Percentiles rank a stretch among this genome's conserved stretches.
Conservation (phyloP, 2,113 vertebrate genomes). For the Crocuta crocuta region DNA sequence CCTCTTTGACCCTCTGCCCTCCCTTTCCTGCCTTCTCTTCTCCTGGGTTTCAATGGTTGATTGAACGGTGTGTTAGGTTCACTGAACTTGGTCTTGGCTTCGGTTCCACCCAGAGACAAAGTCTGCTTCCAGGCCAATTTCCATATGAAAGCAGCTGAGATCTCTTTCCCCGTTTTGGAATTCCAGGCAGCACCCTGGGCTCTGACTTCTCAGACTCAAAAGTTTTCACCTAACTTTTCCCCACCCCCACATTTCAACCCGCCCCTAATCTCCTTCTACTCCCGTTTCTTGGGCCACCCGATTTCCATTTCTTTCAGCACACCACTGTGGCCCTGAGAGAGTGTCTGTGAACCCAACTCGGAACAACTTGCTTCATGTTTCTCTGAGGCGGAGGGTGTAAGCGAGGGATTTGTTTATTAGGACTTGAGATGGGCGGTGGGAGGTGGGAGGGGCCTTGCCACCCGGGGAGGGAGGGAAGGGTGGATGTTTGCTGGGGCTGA, state of each 20-base stretch:
- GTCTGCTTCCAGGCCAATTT: conserved; percentile 84
- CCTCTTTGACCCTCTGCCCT: conserved; percentile 65
- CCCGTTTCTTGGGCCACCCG: neutral
- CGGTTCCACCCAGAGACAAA: conserved; percentile 85
- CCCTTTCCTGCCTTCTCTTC: conserved; percentile 69
- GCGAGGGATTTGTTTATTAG: conserved; percentile 34
- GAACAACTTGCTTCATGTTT: neutral
- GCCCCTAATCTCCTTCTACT: neutral
- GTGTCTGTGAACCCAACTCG: neutral
- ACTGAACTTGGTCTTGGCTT: conserved; percentile 89
- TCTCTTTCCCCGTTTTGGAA: conserved; percentile 81
- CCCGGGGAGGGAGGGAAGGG: neutral
- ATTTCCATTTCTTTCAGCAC: neutral
- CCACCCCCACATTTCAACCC: neutral
- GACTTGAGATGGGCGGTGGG: neutral
- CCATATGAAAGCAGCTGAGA: conserved; percentile 88
- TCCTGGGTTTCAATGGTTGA: conserved; percentile 83
- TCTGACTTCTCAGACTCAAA: conserved; percentile 58
- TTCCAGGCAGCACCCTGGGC: conserved; percentile 77
- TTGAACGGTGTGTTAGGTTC: conserved; percentile 87
- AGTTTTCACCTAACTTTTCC: conserved; percentile 10
- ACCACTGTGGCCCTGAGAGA: neutral
- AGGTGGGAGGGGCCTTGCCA: neutral
- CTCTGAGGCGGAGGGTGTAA: neutral
- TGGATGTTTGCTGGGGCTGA: neutral